Conservation (phyloP, 2,797 vertebrate genomes). For the Hoplostethus atlanticus region DNA sequence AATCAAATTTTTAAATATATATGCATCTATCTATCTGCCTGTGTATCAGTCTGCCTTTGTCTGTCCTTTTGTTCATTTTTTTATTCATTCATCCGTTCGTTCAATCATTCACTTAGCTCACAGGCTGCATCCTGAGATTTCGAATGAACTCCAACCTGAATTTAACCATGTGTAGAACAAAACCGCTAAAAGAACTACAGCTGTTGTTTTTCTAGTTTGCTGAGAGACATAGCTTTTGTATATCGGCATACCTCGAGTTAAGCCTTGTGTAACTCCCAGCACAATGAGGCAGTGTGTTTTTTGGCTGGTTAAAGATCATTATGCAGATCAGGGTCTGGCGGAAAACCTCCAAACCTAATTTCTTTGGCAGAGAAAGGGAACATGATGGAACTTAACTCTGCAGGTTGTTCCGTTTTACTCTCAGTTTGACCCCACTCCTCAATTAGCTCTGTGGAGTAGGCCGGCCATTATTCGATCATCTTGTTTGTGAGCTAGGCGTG, state of each 20-base stretch:
- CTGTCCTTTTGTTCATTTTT: too few species aligned
- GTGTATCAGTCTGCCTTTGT: too few species aligned
- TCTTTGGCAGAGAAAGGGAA: background rate
- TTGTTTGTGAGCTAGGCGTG: background rate
- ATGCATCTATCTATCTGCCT: too few species aligned
- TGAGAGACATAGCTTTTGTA: slow-evolving; percentile 1
- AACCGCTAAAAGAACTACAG: background rate
- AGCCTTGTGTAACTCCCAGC: background rate
- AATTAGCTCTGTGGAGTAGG: background rate
- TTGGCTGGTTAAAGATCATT: background rate
- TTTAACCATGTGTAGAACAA: background rate
- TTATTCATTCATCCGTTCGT: too few species aligned
- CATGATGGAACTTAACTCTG: background rate
- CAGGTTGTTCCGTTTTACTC: background rate
- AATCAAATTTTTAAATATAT: too few species aligned
- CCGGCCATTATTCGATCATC: background rate
- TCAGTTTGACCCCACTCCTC: background rate
- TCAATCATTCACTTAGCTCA: too few species aligned
- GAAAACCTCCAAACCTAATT: background rate
- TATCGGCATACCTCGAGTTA: background rate
- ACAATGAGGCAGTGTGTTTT: background rate
- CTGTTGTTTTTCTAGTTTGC: slow-evolving; percentile 14
- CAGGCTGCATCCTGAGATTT: background rate
- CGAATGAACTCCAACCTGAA: background rate
- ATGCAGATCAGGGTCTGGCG: background rate